phyloP scores from a whole-genome alignment of 1,140 invertebrate species.

The Caenorhabditis inopinata region DNA sequence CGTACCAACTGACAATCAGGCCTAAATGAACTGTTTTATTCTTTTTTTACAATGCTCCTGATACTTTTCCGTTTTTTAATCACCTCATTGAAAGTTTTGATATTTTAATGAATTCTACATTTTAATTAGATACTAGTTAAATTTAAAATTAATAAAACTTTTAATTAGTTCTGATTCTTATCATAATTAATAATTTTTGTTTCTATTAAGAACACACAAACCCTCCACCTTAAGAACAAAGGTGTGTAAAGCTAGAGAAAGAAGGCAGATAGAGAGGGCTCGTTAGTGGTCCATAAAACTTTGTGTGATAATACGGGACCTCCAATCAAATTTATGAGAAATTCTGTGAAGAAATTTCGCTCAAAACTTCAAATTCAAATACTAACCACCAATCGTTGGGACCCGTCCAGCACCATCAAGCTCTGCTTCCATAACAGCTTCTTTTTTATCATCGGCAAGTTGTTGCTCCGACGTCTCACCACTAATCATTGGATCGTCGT shows the following conservation, averaged over 20 bases:
- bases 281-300: constrained; percentile 24
- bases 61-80: too few relatives aligned
- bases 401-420: constrained; percentile 29
- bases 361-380: neutral
- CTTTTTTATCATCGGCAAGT: constrained; percentile 52
- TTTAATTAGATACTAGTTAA: too few relatives aligned
- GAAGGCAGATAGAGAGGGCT: neutral
- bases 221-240: too few relatives aligned
- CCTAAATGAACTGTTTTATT: too few relatives aligned
- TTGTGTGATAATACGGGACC: neutral
- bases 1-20: too few relatives aligned
- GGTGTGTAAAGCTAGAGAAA: neutral
- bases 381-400: constrained; percentile 23
- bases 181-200: too few relatives aligned
- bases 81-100: too few relatives aligned
- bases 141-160: too few relatives aligned
- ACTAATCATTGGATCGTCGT: constrained; percentile 5
- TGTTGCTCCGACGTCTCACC: constrained; percentile 33
- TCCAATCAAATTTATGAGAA: constrained; percentile 19
- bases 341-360: neutral
- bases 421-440: constrained; percentile 50
- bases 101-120: too few relatives aligned
- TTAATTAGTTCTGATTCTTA: too few relatives aligned
- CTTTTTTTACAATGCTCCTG: too few relatives aligned
- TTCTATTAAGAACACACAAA: too few relatives aligned